Percentiles rank a stretch among this genome's conserved stretches.
Evolutionary conservation across 2,113 vertebrate species (phyloP).

Genomic region (Gymnorhina tibicen): DNA sequence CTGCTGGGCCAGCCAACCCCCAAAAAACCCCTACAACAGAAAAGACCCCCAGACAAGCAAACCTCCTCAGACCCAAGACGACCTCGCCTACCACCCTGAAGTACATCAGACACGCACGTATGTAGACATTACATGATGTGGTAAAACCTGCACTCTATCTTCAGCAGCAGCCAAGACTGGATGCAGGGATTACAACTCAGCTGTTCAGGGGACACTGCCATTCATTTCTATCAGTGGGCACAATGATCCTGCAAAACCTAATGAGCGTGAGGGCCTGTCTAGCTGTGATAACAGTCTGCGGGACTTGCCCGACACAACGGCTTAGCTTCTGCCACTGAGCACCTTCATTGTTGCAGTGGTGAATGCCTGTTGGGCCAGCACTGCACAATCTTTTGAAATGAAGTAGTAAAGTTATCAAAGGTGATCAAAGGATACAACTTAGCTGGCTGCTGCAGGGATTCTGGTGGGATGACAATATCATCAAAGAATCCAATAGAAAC

Average conservation of each 20-base stretch:
- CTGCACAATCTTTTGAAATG: conserved; percentile 49
- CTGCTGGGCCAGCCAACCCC: neutral
- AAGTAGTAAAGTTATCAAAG: conserved; percentile 43
- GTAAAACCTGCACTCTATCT: neutral
- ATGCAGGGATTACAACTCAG: neutral
- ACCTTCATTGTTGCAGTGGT: conserved; percentile 11
- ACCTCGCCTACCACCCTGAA: neutral
- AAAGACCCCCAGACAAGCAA: neutral
- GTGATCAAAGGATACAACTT: conserved; percentile 90
- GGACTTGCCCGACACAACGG: neutral
- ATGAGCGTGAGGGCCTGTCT: neutral
- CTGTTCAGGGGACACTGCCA: neutral
- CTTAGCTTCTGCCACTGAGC: neutral
- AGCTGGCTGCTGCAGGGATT: conserved; percentile 92
- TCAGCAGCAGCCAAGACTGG: neutral
- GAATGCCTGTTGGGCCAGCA: conserved; percentile 41
- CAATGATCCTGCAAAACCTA: conserved; percentile 22
- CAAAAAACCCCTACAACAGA: neutral
- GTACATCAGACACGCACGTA: neutral
- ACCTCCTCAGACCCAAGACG: neutral
- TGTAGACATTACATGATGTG: neutral
- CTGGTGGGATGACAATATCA: conserved; percentile 91
- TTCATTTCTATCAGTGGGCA: neutral
- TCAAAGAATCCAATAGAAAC: conserved; percentile 95
- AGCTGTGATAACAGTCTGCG: conserved; percentile 15